Evolutionary conservation across 2,113 vertebrate genomes (phyloP), one percentile per base, ranked within the genome.

Genomic region (Morone chrysops): DNA sequence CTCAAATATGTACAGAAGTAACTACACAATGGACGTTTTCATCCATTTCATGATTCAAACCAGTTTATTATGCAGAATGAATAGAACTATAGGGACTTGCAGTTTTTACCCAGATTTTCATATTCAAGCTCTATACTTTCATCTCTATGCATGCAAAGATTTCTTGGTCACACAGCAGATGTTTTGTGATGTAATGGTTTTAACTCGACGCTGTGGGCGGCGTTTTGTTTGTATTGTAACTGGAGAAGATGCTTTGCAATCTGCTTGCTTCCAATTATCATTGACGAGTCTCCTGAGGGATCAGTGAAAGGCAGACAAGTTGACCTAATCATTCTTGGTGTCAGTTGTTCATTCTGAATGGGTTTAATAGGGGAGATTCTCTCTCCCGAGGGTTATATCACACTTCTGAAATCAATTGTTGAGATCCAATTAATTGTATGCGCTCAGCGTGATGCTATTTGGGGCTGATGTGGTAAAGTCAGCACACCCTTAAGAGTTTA

Each of bases 341-440:
- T 61, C 53, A 80, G 2, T 41, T 75, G 73, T 70, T 84, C 3
- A 1, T 54, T 74, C 11, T 53, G 59, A 84, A 72, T 51, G 10
- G 40, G 18, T 75, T 80, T 81, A 70, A 68, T 51, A 20, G 51
- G 72, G 31, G 17, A 40, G 9, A 6, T n/a, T 78, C 14, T 72
- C 14, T 72, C 66, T 76, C 71, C 50, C 5, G 80, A 76, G 50
- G 65, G 25, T 82, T 80, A 67, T 57, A 87, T 43, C 47, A n/a
- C 57, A 79, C 69, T 80, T 51, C 70, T 65, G 43, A 70, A 75
- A 87, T 89, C 82, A 85, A 53, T 89, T 88, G 43, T 67, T 71
- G 71, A 65, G 54, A 81, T 83, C 79, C 76, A 84, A 75, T 90
- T 83, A 83, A 87, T 79, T 75, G 70, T 20, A n/a, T 53, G 45